phyloP scores from a whole-genome alignment of 2,888 invertebrate genomes.

The Trimorus sp. region DNA sequence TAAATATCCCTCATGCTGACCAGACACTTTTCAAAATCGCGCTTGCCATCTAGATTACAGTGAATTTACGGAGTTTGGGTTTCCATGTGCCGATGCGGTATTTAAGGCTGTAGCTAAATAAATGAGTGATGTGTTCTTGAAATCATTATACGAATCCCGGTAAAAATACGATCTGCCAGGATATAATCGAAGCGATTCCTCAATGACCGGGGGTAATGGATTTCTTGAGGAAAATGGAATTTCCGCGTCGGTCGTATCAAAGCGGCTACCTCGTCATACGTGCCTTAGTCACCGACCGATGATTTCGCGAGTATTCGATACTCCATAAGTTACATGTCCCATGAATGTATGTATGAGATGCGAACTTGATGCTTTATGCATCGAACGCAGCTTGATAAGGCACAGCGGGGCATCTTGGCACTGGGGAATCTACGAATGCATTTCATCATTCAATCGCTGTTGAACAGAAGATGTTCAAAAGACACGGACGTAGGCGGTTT shows the following conservation, averaged over 20 bases:
- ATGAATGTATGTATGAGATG: conserved; percentile 81
- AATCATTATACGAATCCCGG: conserved; percentile 56
- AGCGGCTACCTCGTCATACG: conserved; percentile 75
- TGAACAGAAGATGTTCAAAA: conserved; percentile 51
- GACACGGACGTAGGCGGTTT: conserved; percentile 36
- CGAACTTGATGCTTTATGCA: conserved; percentile 81
- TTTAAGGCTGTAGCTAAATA: conserved; percentile 22
- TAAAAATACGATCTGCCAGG: conserved; percentile 59
- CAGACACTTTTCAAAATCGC: no score
- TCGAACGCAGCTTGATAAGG: conserved; percentile 79
- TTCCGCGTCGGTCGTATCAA: conserved; percentile 71
- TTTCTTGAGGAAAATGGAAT: conserved; percentile 75
- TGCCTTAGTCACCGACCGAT: conserved; percentile 75
- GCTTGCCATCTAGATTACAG: no score
- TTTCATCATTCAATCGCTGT: conserved; percentile 68
- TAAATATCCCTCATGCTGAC: no score
- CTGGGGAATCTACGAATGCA: conserved; percentile 63
- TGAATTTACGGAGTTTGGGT: no score
- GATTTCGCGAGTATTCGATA: conserved; percentile 74
- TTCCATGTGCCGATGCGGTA: neutral
- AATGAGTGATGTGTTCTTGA: conserved; percentile 48
- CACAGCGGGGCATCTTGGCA: conserved; percentile 54
- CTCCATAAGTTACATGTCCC: conserved; percentile 77
- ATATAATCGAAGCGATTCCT: conserved; percentile 63
- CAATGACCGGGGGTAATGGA: conserved; percentile 68